Evolutionary conservation across 2,888 invertebrate genomes (phyloP), one percentile per base, ranked within the genome.

Genomic region (Sthenelais limicola): DNA sequence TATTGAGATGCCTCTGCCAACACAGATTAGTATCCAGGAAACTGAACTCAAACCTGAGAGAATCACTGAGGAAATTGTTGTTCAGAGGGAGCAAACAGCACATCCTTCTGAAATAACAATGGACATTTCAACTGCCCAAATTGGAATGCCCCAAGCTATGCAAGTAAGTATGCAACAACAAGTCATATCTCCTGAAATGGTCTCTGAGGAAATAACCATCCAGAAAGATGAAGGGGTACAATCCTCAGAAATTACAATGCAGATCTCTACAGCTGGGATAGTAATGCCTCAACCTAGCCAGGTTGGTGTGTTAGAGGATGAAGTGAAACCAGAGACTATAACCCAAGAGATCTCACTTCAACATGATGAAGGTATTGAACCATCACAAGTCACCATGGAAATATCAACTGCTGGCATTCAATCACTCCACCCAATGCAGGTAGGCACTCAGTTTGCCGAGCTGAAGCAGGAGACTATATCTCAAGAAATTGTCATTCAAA

Each of bases 1-100:
- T 28, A 48, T 54, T n/a, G 68, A 71, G 21, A 38, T 21, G 15
- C 54, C 43, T 43, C 49, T 24, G 26, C 76, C 62, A 51, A 76
- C 75, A n/a, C 70, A 68, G 24, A 62, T 74, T 24, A 43, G 21
- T 18, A 68, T 54, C 48, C 74, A 69, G 26, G 32, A 21, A 2
- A 32, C 35, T 32, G 49, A 56, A 18, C 24, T 58, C 1, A 28
- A 12, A 35, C 30, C 21, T 33, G 62, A 62, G 7, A 9, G 32
- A 15, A 24, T 33, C 15, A 15, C 18, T 15, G 62, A 62, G 26
- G 62, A 32, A 18, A 21, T 62, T 15, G 7, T n/a, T 3, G 15
- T 32, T n/a, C 62, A 33, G 15, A 18, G 12, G 15, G 62, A 32
- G 32, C 35, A 62, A 35, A n/a, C 5, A 5, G 35, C 35, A 33